phyloP scores from a whole-genome alignment of 2,797 vertebrate genomes.

The Crossoptilon crossoptilon region DNA sequence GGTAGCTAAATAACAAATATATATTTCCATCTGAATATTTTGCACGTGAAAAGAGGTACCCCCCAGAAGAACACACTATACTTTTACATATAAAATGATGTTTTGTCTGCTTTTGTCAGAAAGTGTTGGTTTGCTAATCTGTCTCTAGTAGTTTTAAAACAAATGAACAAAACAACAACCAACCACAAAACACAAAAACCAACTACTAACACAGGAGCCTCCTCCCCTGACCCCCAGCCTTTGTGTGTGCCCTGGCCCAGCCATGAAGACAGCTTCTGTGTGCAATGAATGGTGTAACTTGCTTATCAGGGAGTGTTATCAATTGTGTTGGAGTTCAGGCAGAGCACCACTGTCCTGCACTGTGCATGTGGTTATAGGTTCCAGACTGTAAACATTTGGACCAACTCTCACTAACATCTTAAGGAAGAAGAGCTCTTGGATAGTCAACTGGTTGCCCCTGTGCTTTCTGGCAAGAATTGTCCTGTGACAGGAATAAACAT shows the following conservation, averaged over 20 bases:
- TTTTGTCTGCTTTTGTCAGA: neutral
- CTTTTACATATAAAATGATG: neutral
- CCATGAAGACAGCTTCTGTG: neutral
- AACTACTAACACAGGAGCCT: neutral
- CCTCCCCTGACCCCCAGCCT: neutral
- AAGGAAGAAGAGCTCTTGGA: neutral
- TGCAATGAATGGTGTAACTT: neutral
- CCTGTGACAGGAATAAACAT: neutral
- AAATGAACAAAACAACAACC: neutral
- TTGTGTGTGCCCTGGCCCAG: neutral
- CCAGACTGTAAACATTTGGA: neutral
- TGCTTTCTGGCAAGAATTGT: neutral
- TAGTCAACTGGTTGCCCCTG: neutral
- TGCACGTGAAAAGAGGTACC: neutral
- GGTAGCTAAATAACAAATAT: neutral
- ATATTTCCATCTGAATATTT: neutral
- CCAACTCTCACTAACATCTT: neutral
- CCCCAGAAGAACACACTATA: neutral
- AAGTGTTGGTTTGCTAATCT: neutral
- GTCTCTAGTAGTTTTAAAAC: neutral
- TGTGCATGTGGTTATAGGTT: accelerated
- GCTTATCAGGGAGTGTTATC: neutral
- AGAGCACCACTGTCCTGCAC: neutral
- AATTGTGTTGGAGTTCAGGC: neutral
- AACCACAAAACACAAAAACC: neutral